phyloP scores from a whole-genome alignment of 2,888 invertebrate genomes.

The Sphaeridia pumilis region DNA sequence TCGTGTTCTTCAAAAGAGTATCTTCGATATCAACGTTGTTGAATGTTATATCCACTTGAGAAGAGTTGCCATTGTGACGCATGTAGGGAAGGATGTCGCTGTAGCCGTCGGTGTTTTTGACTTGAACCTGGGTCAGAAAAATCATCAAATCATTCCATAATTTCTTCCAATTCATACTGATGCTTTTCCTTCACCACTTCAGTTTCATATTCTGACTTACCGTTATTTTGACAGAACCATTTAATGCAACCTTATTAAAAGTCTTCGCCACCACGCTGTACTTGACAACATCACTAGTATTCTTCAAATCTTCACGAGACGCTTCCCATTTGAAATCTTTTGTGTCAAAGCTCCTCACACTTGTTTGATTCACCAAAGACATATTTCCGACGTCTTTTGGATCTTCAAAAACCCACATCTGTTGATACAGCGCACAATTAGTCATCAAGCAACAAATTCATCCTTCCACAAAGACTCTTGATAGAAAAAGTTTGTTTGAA shows the following conservation, averaged over 20 bases:
- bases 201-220: constrained; percentile 33
- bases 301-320: constrained; percentile 13
- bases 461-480: too few species aligned
- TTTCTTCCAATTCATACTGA: background rate
- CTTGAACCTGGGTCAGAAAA: constrained; percentile 46
- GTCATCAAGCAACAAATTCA: too few species aligned
- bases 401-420: constrained; percentile 53
- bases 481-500: background rate
- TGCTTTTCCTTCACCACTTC: background rate
- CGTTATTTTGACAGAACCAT: constrained; percentile 38
- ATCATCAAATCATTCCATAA: background rate
- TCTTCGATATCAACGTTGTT: constrained; percentile 44
- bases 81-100: constrained; percentile 50
- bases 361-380: constrained; percentile 37
- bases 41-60: constrained; percentile 51
- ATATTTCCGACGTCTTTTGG: constrained; percentile 44
- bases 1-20: constrained; percentile 42
- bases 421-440: constrained; percentile 23
- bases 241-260: constrained; percentile 36
- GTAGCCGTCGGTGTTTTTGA: constrained; percentile 43
- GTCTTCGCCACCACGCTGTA: constrained; percentile 19
- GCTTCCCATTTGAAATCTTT: constrained; percentile 41
- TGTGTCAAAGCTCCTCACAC: constrained; percentile 40
- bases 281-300: constrained; percentile 17
- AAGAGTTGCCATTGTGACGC: constrained; percentile 54